A percentile compares a stretch with the other conserved stretches of the same genome.
phyloP scores from a whole-genome alignment of 2,797 vertebrate species.

The Sebastes oblongus region DNA sequence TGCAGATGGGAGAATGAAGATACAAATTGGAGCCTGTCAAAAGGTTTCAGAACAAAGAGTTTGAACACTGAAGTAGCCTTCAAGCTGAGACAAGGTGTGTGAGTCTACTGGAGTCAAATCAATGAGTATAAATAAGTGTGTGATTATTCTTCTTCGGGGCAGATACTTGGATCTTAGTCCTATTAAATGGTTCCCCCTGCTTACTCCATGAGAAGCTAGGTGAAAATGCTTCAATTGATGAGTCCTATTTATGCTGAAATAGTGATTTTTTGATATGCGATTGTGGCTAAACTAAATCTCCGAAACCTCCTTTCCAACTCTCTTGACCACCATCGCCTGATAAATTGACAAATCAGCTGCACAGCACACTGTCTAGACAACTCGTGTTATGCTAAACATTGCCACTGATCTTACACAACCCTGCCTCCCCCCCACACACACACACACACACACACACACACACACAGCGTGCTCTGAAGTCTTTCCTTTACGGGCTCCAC shows the following conservation, averaged over 20 bases:
- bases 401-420: conserved; percentile 24
- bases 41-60: conserved; percentile 32
- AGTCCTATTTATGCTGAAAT: not conserved
- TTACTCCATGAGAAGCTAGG: not conserved
- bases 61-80: conserved; percentile 13
- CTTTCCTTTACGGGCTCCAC: conserved; percentile 55
- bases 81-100: not conserved
- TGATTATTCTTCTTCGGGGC: not conserved
- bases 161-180: not conserved
- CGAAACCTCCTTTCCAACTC: not conserved
- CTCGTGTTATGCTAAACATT: conserved; percentile 36
- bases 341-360: conserved; percentile 14
- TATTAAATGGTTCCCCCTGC: not conserved
- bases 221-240: not conserved
- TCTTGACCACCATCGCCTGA: not conserved
- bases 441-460: not conserved
- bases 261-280: not conserved
- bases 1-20: conserved; percentile 55
- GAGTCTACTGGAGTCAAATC: conserved; percentile 3
- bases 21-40: conserved; percentile 17
- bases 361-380: conserved; percentile 1
- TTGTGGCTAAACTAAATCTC: not conserved
- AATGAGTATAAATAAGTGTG: not conserved
- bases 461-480: conserved; percentile 6
- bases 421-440: not conserved